Evolutionary conservation across 2,888 invertebrate species (phyloP).

Genomic region (Drosophila robusta): DNA sequence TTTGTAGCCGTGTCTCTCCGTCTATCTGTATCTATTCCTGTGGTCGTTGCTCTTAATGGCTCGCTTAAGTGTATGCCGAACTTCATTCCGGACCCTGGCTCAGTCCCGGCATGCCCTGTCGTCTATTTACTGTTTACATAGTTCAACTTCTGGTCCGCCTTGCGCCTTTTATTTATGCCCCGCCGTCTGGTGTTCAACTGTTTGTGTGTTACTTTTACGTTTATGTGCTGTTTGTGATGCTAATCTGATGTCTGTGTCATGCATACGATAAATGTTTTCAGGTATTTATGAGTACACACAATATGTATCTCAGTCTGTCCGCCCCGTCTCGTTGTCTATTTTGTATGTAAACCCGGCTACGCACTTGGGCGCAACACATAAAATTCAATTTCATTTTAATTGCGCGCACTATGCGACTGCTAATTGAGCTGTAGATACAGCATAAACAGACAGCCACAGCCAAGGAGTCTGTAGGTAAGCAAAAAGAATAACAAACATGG

Average conservation of each 20-base stretch:
- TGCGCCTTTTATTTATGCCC: slow-evolving; percentile 35
- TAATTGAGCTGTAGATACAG: slow-evolving; percentile 67
- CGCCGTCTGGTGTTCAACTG: slow-evolving; percentile 29
- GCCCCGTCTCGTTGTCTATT: slow-evolving; percentile 19
- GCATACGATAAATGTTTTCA: slow-evolving; percentile 75
- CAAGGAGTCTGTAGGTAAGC: slow-evolving; percentile 3
- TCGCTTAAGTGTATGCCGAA: slow-evolving; percentile 44
- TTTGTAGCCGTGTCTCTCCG: slow-evolving; percentile 14
- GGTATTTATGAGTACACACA: slow-evolving; percentile 47
- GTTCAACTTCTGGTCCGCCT: slow-evolving; percentile 43
- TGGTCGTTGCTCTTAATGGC: slow-evolving; percentile 64
- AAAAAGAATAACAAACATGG: slow-evolving; percentile 4
- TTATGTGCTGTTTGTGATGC: slow-evolving; percentile 80
- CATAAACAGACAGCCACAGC: slow-evolving; percentile 24
- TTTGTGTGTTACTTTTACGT: slow-evolving; percentile 73
- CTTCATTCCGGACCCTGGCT: slow-evolving; percentile 35
- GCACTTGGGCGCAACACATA: slow-evolving; percentile 70
- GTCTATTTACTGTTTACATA: slow-evolving; percentile 75
- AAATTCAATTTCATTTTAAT: slow-evolving; percentile 79
- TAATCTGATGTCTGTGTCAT: slow-evolving; percentile 77
- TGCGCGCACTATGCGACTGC: slow-evolving; percentile 70
- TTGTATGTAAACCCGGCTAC: slow-evolving; percentile 49
- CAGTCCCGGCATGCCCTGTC: slow-evolving; percentile 21
- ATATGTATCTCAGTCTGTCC: slow-evolving; percentile 12
- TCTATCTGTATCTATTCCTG: slow-evolving; percentile 34